Conservation (phyloP, 2,797 vertebrate species). For the Xenopus petersii region DNA sequence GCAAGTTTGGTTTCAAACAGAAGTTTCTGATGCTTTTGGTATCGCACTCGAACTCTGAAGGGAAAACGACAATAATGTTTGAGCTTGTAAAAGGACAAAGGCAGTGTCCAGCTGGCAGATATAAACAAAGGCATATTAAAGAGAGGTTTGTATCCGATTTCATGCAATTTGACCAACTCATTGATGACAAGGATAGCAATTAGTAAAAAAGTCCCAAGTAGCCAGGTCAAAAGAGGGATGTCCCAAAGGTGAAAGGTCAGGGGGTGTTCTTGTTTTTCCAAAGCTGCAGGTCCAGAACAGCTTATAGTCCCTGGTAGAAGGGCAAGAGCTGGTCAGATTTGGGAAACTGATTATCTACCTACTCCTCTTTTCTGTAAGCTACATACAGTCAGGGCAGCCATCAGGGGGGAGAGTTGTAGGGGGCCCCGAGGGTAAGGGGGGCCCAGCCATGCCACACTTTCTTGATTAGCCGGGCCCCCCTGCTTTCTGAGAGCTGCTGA, state of each 20-base stretch:
- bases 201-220: constrained; percentile 84
- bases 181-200: constrained; percentile 89
- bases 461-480: too few relatives aligned
- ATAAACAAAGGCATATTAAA: too few relatives aligned
- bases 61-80: neutral
- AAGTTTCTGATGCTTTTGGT: constrained; percentile 96
- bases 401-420: too few relatives aligned
- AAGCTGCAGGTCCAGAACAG: constrained; percentile 84
- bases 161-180: constrained; percentile 91
- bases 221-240: constrained; percentile 85
- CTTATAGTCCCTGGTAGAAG: constrained; percentile 78
- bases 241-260: constrained; percentile 70
- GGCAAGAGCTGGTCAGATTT: neutral
- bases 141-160: constrained; percentile 81
- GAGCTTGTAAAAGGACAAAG: neutral
- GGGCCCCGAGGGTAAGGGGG: too few relatives aligned
- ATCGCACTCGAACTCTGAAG: constrained; percentile 87
- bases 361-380: neutral
- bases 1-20: constrained; percentile 53
- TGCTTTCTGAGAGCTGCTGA: too few relatives aligned
- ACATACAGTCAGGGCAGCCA: constrained; percentile 66
- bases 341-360: neutral
- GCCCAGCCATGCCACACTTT: too few relatives aligned
- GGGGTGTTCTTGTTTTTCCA: constrained; percentile 74
- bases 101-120: too few relatives aligned